Base-by-base conservation (phyloP, 2,888 invertebrate species). In the Eucera pruinosa region DNA sequence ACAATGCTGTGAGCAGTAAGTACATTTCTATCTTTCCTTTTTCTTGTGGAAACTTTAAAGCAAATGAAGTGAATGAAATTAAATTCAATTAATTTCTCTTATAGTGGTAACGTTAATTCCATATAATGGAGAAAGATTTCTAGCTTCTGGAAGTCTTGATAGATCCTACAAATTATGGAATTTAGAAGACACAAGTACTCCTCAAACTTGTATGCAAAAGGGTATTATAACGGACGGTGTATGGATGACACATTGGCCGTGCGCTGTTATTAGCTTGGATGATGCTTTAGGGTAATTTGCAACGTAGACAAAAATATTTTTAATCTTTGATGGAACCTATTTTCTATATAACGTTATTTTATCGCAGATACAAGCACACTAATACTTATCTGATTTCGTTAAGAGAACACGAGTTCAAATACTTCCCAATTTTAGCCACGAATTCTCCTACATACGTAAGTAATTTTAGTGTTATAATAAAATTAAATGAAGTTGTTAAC, bases 81-180 rank as follows among this genome's bases (percentile, higher is more conserved):
- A 20, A 43, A 0, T 45, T 58, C 23, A 41, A 36, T 18, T 43
- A 9, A 47, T 48, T 13, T 36, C 57, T 58, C 25, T 47, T 36
- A 25, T 77, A 93, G 94, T 92, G 87, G 78, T 94, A 23, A 84
- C 88, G 50, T 85, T 94, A 54, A 84, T 93, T 68, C 93, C 94
- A 58, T 89, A 92, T 61, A 94, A 94, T 11, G 95, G 95, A 78
- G 94, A 94, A 41, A 94, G 95, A 85, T 96, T 94, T 91, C 90
- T 96, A 58, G 94, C 95, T 47, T 95, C 95, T 0, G 95, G 94
- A 1, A 95, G 95, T 7, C 92, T 94, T 45, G 96, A 96, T 89
- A 95, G 95, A 52, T 93, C 93, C 67, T 93, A 94, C 27, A 95
- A 95, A 91, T 94, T 95, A 68, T 96, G 96, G 96, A 95, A 96